Conservation (phyloP, 1,140 invertebrate genomes). For the Penaeus chinensis region DNA sequence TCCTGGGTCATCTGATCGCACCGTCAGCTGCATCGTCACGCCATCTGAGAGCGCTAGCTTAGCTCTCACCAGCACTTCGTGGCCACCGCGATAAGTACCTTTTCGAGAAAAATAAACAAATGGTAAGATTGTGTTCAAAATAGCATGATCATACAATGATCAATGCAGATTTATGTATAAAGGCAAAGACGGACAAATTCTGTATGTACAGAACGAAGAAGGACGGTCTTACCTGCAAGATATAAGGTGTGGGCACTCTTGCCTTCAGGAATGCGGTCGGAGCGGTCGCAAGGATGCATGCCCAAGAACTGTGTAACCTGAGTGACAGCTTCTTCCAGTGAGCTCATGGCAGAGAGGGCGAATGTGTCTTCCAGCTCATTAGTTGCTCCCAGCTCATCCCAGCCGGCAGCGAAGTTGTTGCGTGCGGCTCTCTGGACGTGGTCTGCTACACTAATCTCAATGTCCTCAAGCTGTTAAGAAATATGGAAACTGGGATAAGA, state of each 20-base stretch:
- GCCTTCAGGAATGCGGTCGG: conserved; percentile 86
- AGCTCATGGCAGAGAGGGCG: conserved; percentile 82
- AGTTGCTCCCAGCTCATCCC: conserved; percentile 80
- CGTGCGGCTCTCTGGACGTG: conserved; percentile 88
- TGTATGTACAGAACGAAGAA: too few species aligned
- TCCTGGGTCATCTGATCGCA: conserved; percentile 73
- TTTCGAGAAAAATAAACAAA: background rate
- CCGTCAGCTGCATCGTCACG: conserved; percentile 80
- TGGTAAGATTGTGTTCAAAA: background rate
- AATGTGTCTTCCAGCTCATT: conserved; percentile 91
- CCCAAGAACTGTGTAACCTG: conserved; percentile 90
- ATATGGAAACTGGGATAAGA: background rate
- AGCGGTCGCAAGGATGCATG: conserved; percentile 86
- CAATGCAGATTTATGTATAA: too few species aligned
- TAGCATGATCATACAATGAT: background rate
- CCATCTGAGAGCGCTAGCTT: conserved; percentile 83
- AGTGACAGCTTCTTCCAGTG: conserved; percentile 87
- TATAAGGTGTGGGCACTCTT: conserved; percentile 85
- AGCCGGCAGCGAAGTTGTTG: conserved; percentile 75
- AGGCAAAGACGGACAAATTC: background rate
- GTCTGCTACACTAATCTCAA: conserved; percentile 90
- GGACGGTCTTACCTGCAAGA: conserved; percentile 75
- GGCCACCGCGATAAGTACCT: conserved; percentile 88
- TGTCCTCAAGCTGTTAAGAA: conserved; percentile 85
- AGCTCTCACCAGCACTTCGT: conserved; percentile 87